A percentile compares a stretch with the other conserved stretches of the same genome.
phyloP scores from a whole-genome alignment of 2,888 invertebrate genomes.

The Acleris literana region DNA sequence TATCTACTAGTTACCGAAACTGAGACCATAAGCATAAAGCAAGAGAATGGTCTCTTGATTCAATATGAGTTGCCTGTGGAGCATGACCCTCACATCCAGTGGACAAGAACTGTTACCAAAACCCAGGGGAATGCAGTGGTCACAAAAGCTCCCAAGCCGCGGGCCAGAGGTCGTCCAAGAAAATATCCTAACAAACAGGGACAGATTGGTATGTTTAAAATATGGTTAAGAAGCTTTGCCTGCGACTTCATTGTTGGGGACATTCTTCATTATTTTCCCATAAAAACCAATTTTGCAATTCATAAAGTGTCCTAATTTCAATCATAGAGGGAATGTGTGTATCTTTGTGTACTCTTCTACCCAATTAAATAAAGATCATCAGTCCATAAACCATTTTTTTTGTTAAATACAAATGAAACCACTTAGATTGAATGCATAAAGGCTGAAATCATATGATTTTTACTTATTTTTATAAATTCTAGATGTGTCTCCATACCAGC shows the following conservation, averaged over 20 bases:
- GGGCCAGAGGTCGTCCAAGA: constrained; percentile 73
- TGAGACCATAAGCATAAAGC: constrained; percentile 80
- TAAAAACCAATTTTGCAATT: too few species aligned
- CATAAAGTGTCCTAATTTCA: too few species aligned
- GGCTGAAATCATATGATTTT: too few species aligned
- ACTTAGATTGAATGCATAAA: too few species aligned
- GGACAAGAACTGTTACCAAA: constrained; percentile 66
- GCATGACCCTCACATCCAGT: constrained; percentile 69
- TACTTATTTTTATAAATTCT: not conserved
- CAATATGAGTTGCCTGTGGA: constrained; percentile 80
- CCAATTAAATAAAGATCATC: too few species aligned
- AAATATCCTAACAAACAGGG: constrained; percentile 80
- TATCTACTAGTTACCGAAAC: constrained; percentile 57
- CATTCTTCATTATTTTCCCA: too few species aligned
- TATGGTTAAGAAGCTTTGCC: not conserved
- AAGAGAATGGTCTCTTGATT: constrained; percentile 76
- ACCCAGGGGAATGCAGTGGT: constrained; percentile 62
- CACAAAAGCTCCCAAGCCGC: constrained; percentile 70
- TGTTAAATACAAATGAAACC: too few species aligned
- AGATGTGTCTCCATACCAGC: constrained; percentile 74
- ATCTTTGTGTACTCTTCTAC: too few species aligned
- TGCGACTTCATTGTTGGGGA: too few species aligned
- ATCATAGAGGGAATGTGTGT: too few species aligned
- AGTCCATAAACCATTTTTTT: too few species aligned
- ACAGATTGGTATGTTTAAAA: constrained; percentile 63